Percentiles rank a stretch among this genome's conserved stretches.
Evolutionary conservation across 92 coral and sea anemone genomes (phyloP).

Genomic region (Parazoanthus atlanticus): DNA sequence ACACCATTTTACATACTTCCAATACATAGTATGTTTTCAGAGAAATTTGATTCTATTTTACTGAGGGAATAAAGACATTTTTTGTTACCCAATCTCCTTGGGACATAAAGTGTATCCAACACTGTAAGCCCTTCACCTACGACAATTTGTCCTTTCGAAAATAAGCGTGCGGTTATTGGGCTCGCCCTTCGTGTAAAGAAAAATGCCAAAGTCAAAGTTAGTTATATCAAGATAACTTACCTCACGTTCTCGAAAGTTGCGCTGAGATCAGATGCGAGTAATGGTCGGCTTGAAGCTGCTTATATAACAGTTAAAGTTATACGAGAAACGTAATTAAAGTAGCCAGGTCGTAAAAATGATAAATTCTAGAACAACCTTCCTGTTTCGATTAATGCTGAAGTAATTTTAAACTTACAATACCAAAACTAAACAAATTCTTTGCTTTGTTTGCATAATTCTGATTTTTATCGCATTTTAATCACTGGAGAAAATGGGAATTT

Average conservation of each 20-base stretch:
- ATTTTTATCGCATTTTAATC: not conserved
- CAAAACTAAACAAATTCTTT: no score
- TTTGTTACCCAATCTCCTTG: no score
- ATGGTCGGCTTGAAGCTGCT: not conserved
- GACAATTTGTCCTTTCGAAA: no score
- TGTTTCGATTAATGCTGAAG: not conserved
- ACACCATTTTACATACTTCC: no score
- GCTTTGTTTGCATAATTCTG: not conserved
- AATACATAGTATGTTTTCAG: no score
- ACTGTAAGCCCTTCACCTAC: no score
- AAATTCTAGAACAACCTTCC: not conserved
- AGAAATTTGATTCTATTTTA: no score
- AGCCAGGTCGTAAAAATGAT: not conserved
- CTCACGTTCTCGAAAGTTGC: not conserved
- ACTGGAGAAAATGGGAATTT: not conserved
- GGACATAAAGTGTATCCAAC: no score
- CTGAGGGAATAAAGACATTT: no score
- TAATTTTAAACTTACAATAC: not conserved
- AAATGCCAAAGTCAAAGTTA: not conserved
- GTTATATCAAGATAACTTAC: no score
- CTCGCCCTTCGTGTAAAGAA: no score
- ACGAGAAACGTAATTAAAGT: not conserved
- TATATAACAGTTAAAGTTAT: not conserved
- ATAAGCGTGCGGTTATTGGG: no score
- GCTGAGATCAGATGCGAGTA: not conserved